Evolutionary conservation across 2,888 invertebrate genomes (phyloP).

Genomic region (Yponomeuta malinellus): DNA sequence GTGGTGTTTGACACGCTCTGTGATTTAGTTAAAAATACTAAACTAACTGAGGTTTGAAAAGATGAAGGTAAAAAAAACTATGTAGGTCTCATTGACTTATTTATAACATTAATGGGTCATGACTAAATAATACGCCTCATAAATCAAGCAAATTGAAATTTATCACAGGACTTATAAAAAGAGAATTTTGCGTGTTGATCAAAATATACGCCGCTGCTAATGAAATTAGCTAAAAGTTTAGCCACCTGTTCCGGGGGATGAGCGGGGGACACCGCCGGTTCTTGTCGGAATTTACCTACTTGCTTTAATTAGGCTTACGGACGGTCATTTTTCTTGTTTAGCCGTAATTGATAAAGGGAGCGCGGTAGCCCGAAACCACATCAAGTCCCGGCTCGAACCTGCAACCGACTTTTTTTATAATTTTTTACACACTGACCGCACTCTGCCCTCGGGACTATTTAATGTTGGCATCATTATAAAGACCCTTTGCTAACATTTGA

Average conservation of each 20-base stretch:
- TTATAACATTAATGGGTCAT: background rate
- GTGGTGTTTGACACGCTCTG: background rate
- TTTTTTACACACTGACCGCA: slow-evolving; percentile 24
- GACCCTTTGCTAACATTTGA: background rate
- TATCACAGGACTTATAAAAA: slow-evolving; percentile 39
- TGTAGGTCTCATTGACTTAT: background rate
- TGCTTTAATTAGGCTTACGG: slow-evolving; percentile 69
- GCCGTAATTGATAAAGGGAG: slow-evolving; percentile 70
- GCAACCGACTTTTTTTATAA: slow-evolving; percentile 28
- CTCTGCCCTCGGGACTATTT: slow-evolving; percentile 15
- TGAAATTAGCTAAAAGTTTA: slow-evolving; percentile 61
- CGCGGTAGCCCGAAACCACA: slow-evolving; percentile 35
- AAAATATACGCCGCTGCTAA: slow-evolving; percentile 57
- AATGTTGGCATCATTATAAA: slow-evolving; percentile 6
- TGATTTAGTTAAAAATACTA: background rate
- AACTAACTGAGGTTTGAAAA: background rate
- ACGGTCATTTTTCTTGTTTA: slow-evolving; percentile 72
- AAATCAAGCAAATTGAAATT: slow-evolving; percentile 30
- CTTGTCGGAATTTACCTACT: slow-evolving; percentile 31
- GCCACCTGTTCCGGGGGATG: slow-evolving; percentile 55
- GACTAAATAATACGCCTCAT: background rate
- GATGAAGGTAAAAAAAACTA: background rate
- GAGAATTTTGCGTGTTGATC: slow-evolving; percentile 44
- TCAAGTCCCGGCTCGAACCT: slow-evolving; percentile 30
- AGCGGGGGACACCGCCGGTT: slow-evolving; percentile 21